Conservation (phyloP, 2,888 invertebrate species). For the Hypsopygia costalis region DNA sequence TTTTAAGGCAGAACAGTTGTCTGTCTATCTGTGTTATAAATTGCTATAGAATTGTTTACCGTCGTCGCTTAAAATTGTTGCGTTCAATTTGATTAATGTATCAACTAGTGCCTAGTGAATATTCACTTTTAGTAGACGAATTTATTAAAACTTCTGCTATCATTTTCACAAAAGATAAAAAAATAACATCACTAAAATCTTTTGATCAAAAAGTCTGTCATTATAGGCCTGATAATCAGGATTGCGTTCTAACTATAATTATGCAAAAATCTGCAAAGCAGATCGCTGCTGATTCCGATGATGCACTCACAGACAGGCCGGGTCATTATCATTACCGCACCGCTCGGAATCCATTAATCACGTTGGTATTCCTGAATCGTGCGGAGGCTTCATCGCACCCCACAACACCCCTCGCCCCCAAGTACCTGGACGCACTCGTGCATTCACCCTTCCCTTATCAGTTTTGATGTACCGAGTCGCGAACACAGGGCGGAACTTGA, state of each 20-base stretch:
- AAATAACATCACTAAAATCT: too few species aligned
- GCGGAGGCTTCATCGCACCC: constrained; percentile 37
- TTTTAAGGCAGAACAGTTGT: too few species aligned
- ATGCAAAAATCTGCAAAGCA: constrained; percentile 53
- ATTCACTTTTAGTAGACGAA: too few species aligned
- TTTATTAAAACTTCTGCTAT: too few species aligned
- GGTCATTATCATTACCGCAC: constrained; percentile 75
- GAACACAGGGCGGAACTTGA: constrained; percentile 52
- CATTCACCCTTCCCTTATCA: constrained; percentile 77
- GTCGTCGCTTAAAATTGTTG: too few species aligned
- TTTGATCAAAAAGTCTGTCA: constrained; percentile 9
- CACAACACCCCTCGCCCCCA: constrained; percentile 36
- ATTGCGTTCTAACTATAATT: constrained; percentile 9
- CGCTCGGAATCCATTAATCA: constrained; percentile 74
- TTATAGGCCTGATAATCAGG: constrained; percentile 20
- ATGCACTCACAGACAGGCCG: constrained; percentile 58
- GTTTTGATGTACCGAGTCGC: constrained; percentile 59
- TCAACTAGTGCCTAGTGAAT: too few species aligned
- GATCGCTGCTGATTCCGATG: constrained; percentile 59
- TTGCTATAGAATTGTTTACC: too few species aligned
- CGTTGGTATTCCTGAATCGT: constrained; percentile 66
- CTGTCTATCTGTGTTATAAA: too few species aligned
- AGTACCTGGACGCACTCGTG: constrained; percentile 75
- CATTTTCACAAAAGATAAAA: too few species aligned
- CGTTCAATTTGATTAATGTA: too few species aligned